Base-by-base conservation (phyloP, 2,888 invertebrate genomes). In the Coenonympha arcania region DNA sequence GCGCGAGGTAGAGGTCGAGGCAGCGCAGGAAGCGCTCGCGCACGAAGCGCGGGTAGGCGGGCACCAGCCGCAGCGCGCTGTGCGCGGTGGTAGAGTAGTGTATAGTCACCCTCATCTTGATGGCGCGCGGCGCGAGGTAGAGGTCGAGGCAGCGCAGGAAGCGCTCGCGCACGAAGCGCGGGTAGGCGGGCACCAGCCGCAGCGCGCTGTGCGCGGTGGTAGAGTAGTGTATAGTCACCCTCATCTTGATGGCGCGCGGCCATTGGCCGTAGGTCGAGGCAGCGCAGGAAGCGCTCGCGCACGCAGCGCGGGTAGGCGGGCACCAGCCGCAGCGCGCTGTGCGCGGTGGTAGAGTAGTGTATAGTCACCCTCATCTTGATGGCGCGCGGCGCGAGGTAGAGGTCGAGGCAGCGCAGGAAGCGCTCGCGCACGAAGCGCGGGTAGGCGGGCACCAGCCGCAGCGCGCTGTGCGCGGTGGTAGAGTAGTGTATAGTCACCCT, bases 181-280 rank as follows among this genome's bases (percentile, higher is more conserved):
- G 85, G 88, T 95, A 99, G 2, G 95, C 93, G 2, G 98, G 95
- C 48, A 99, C 97, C 62, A 90, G 88, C 37, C 98, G 91, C 56
- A 99, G 83, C 1, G 91, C 90, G 43, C 88, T 85, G 81, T 89
- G 95, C 68, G 92, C 93, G 65, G 93, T 89, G 3, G 99, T n/a
- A n/a, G n/a, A n/a, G n/a, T n/a, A n/a, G n/a, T n/a, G n/a, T n/a
- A n/a, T n/a, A n/a, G n/a, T n/a, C 61, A 93, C 90, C 80, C 94
- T 92, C 91, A 96, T 94, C 78, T 96, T 95, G 65, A 94, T 90
- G 49, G 97, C 95, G 59, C 99, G 83, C 1, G 99, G 98, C n/a
- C n/a, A n/a, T n/a, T n/a, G n/a, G n/a, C n/a, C 74, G 98, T 98
- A 99, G 88, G 89, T 99, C 99, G 59, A 99, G 87, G 71, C 99